Percentiles rank a stretch among this genome's conserved stretches.
phyloP scores from a whole-genome alignment of 2,888 invertebrate genomes.

The Calliopum simillimum region DNA sequence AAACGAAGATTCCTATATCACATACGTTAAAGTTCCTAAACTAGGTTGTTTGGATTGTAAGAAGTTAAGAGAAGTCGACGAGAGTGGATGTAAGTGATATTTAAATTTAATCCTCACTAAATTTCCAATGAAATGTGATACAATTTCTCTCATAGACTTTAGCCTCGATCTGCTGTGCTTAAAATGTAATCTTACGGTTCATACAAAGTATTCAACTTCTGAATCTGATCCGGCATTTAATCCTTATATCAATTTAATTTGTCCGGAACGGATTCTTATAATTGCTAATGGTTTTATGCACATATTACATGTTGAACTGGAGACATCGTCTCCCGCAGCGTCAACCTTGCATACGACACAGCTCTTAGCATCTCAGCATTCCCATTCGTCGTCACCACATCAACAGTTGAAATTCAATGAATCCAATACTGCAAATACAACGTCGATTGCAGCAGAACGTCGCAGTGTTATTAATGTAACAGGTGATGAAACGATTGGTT shows the following conservation, averaged over 20 bases:
- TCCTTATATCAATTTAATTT: slow-evolving; percentile 76
- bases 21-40: slow-evolving; percentile 70
- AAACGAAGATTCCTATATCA: slow-evolving; percentile 67
- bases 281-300: slow-evolving; percentile 89
- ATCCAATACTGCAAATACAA: slow-evolving; percentile 35
- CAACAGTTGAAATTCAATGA: slow-evolving; percentile 41
- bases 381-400: slow-evolving; percentile 51
- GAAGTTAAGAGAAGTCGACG: slow-evolving; percentile 67
- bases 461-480: slow-evolving; percentile 40
- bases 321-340: slow-evolving; percentile 50
- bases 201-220: slow-evolving; percentile 92
- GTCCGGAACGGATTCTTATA: slow-evolving; percentile 81
- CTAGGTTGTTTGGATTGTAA: slow-evolving; percentile 75
- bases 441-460: slow-evolving; percentile 40
- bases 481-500: slow-evolving; percentile 50
- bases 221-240: slow-evolving; percentile 84
- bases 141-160: slow-evolving; percentile 49
- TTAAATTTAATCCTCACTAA: neutral
- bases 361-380: slow-evolving; percentile 35
- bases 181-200: slow-evolving; percentile 90
- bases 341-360: slow-evolving; percentile 35
- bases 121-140: neutral
- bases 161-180: slow-evolving; percentile 81
- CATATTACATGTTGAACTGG: slow-evolving; percentile 76
- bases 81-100: slow-evolving; percentile 64